A percentile compares a stretch with the other conserved stretches of the same genome.
phyloP scores from a whole-genome alignment of 2,888 invertebrate genomes.

The Pseudeuparius sepicola region DNA sequence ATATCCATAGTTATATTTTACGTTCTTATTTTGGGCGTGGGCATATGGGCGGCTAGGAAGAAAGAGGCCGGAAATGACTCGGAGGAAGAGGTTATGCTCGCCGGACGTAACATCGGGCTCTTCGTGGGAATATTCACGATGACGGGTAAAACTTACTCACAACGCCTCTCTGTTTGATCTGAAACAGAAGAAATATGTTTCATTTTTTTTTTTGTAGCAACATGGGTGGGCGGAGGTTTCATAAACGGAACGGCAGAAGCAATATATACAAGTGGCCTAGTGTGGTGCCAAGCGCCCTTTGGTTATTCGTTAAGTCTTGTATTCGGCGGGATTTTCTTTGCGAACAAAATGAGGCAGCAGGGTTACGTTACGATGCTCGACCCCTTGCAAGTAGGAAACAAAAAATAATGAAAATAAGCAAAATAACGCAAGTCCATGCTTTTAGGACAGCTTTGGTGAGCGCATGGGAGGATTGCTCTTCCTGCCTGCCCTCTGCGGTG shows the following conservation, averaged over 20 bases:
- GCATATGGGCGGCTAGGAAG: slow-evolving; percentile 95
- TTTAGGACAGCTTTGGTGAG: slow-evolving; percentile 92
- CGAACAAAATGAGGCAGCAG: slow-evolving; percentile 94
- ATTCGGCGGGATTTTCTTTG: slow-evolving; percentile 95
- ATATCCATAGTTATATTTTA: slow-evolving; percentile 95
- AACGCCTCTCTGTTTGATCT: neutral
- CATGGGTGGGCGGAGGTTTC: slow-evolving; percentile 99
- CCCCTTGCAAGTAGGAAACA: too few relatives aligned
- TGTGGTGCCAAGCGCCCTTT: slow-evolving; percentile 99
- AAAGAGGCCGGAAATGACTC: slow-evolving; percentile 81
- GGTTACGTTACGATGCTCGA: slow-evolving; percentile 99
- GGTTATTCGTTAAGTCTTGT: slow-evolving; percentile 94
- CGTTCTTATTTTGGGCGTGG: slow-evolving; percentile 86
- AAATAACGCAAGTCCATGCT: too few relatives aligned
- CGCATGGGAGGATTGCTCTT: slow-evolving; percentile 96
- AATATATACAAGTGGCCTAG: slow-evolving; percentile 83
- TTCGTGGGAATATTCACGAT: slow-evolving; percentile 98
- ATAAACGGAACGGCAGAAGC: slow-evolving; percentile 99
- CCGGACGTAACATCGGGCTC: slow-evolving; percentile 92
- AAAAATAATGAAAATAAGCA: too few relatives aligned
- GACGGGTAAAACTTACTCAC: slow-evolving; percentile 64
- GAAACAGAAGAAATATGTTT: neutral
- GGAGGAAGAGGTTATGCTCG: slow-evolving; percentile 97
- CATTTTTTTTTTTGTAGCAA: slow-evolving; percentile 50
- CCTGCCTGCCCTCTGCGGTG: slow-evolving; percentile 92